A percentile compares a stretch with the other conserved stretches of the same genome.
Evolutionary conservation across 2,113 vertebrate species (phyloP).

Genomic region (Syngnathus typhle): DNA sequence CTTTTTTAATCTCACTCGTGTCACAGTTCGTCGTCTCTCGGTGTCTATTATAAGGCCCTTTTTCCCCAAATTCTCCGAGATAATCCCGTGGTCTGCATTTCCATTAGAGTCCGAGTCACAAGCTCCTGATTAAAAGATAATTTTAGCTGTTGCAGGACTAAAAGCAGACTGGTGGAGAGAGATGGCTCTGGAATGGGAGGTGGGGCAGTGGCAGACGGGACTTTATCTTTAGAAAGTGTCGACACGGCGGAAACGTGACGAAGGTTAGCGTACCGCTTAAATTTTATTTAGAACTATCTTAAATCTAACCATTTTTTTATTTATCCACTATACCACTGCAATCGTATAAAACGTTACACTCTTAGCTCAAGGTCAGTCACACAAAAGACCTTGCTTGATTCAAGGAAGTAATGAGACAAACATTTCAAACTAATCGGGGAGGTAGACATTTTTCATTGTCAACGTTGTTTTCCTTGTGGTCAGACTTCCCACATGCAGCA

Average conservation of each 20-base stretch:
- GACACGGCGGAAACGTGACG: conserved; percentile 53
- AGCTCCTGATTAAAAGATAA: conserved; percentile 40
- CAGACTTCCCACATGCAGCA: conserved; percentile 22
- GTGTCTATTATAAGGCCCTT: not conserved
- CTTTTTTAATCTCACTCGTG: conserved; percentile 22
- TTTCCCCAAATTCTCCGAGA: not conserved
- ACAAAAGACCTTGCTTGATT: not conserved
- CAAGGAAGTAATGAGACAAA: not conserved
- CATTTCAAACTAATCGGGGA: not conserved
- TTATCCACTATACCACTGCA: too few relatives aligned
- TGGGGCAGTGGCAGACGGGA: conserved; percentile 17
- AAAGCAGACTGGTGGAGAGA: conserved; percentile 26
- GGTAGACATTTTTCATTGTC: not conserved
- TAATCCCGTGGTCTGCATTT: not conserved
- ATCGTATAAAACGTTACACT: not conserved
- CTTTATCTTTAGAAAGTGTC: conserved; percentile 71
- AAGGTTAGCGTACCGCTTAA: conserved; percentile 6
- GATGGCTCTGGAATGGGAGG: conserved; percentile 16
- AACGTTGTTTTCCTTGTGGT: conserved; percentile 23
- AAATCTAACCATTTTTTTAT: not conserved
- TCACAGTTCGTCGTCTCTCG: conserved; percentile 3
- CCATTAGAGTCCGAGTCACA: conserved; percentile 16
- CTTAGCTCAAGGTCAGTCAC: not conserved
- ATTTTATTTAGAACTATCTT: not conserved
- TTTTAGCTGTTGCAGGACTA: conserved; percentile 44